Evolutionary conservation across 2,797 vertebrate genomes (phyloP), one percentile per base, ranked within the genome.

Genomic region (Peromyscus melanophrys): DNA sequence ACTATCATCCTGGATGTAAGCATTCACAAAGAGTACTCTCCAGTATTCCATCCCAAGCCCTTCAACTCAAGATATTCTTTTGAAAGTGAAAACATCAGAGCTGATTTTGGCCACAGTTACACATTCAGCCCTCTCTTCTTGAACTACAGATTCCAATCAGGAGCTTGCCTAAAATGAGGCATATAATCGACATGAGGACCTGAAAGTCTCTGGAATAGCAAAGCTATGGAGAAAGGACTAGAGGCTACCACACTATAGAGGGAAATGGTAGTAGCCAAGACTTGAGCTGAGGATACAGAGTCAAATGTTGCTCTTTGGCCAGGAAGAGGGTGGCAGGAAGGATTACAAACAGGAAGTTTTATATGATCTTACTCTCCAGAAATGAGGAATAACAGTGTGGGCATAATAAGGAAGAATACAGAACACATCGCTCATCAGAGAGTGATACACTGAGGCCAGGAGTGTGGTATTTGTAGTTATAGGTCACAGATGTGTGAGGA

Each of bases 161-260:
- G 6, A 69, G 65, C 84, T 29, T 21, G 19, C 40, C 77, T 69
- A 82, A 73, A 90, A n/a, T 25, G 17, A 21, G 40, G 0, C 9
- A 29, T 25, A 25, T 71, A 8, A 55, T 43, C 57, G 25, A n/a
- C 17, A 29, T 4, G 7, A 73, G 46, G 40, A 27, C 16, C 10
- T 25, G 2, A 17, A 57, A 29, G 16, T 40, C 29, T 88, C 76
- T 31, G 16, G 37, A 25, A 27, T 11, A 23, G 59, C 34, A 27
- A 40, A 0, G 0, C 2, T n/a, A 29, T 16, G 61, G 61, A 40
- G 63, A 63, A 69, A 40, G 4, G 23, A 55, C 25, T 1, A 10
- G 59, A 76, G 19, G 37, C 4, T 4, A 5, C 49, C 57, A 55
- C 1, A 1, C 25, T 21, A 10, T 12, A 11, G 2, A 4, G 0